phyloP scores from a whole-genome alignment of 1,140 invertebrate genomes.

The Caenorhabditis brenneri region DNA sequence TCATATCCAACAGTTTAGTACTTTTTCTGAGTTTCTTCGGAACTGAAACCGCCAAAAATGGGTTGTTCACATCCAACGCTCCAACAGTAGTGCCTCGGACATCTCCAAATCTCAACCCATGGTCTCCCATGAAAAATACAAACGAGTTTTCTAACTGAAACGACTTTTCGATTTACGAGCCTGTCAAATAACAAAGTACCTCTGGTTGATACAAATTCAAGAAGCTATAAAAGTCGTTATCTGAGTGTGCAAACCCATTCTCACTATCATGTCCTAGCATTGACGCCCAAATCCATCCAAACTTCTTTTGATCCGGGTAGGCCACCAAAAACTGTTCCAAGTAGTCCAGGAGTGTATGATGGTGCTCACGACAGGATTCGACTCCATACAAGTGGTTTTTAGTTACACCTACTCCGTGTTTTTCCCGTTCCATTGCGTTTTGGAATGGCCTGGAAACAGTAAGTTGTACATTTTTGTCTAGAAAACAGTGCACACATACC shows the following conservation, averaged over 20 bases:
- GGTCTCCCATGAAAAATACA: conserved; percentile 54
- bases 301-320: conserved; percentile 50
- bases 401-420: neutral
- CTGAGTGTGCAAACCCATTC: conserved; percentile 7
- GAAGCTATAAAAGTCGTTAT: conserved; percentile 46
- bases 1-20: neutral
- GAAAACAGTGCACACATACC: neutral
- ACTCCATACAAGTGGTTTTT: neutral
- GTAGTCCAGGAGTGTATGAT: conserved; percentile 30
- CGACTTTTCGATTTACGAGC: neutral
- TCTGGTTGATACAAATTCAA: neutral
- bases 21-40: conserved; percentile 35
- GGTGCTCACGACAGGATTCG: conserved; percentile 31
- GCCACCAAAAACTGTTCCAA: conserved; percentile 47
- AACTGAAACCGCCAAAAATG: conserved; percentile 48
- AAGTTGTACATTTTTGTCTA: no score
- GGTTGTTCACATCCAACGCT: conserved; percentile 49
- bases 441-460: conserved; percentile 45
- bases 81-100: conserved; percentile 43
- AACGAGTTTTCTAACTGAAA: conserved; percentile 54
- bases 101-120: conserved; percentile 51
- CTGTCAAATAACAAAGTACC: neutral
- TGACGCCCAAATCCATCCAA: conserved; percentile 47
- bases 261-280: conserved; percentile 43
- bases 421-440: conserved; percentile 2